Percentiles rank a stretch among this genome's conserved stretches.
phyloP scores from a whole-genome alignment of 2,888 invertebrate genomes.

The Leucozona laternaria region DNA sequence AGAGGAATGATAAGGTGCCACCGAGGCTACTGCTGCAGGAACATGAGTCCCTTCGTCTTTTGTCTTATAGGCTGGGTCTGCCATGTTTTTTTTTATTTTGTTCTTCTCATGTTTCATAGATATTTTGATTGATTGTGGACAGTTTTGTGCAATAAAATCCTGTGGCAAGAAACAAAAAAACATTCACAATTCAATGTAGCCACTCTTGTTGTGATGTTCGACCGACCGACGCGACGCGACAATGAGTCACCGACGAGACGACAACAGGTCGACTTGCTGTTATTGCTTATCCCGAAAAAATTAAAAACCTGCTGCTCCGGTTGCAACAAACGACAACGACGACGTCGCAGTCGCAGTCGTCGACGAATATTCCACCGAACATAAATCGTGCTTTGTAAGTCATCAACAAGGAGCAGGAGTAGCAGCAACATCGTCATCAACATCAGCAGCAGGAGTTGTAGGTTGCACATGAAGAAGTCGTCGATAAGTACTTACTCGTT shows the following conservation, averaged over 20 bases:
- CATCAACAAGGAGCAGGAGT: conserved; percentile 19
- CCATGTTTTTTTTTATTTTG: not conserved
- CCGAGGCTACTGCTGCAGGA: conserved; percentile 43
- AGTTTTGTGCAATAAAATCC: conserved; percentile 50
- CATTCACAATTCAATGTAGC: conserved; percentile 50
- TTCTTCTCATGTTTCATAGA: conserved; percentile 5
- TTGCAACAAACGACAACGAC: conserved; percentile 17
- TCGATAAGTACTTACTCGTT: conserved; percentile 55
- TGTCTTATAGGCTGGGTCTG: not conserved
- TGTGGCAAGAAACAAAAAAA: conserved; percentile 24
- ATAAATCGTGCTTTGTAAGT: conserved; percentile 67
- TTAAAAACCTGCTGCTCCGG: conserved; percentile 59
- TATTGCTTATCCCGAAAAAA: conserved; percentile 56
- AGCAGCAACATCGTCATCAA: conserved; percentile 6
- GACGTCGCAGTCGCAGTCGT: not conserved
- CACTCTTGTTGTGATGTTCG: conserved; percentile 35
- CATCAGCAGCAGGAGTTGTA: conserved; percentile 8
- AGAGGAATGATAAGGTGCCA: conserved; percentile 61
- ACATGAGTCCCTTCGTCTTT: conserved; percentile 32
- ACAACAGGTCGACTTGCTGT: conserved; percentile 31
- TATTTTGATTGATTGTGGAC: conserved; percentile 68
- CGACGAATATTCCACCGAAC: conserved; percentile 35
- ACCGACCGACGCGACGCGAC: not conserved
- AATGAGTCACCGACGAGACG: not conserved
- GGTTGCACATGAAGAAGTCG: conserved; percentile 38